Conservation (phyloP, 2,113 vertebrate genomes). For the Notarius quadriscutis region DNA sequence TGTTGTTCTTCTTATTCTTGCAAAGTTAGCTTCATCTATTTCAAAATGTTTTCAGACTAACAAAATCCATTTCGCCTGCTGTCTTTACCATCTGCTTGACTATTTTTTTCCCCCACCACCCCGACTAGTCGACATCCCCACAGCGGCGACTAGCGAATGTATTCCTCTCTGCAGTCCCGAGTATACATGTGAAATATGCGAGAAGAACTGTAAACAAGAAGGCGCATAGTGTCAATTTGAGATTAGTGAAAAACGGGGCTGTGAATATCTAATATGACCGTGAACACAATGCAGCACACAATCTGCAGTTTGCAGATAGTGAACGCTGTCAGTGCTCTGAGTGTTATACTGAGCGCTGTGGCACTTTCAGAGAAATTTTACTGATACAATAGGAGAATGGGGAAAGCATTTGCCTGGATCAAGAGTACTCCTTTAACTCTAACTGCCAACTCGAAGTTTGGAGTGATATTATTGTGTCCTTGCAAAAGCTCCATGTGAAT, state of each 20-base stretch:
- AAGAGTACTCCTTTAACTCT: slow-evolving; percentile 4
- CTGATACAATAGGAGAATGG: not conserved
- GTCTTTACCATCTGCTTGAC: not conserved
- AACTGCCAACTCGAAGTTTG: not conserved
- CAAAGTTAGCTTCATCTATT: too few species aligned
- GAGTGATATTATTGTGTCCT: slow-evolving; percentile 3
- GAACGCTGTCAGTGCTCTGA: not conserved
- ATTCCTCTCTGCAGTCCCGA: not conserved
- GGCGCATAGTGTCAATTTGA: slow-evolving; percentile 10
- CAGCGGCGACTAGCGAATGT: not conserved
- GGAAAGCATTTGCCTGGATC: slow-evolving; percentile 18
- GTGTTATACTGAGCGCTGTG: not conserved
- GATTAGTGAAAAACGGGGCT: not conserved
- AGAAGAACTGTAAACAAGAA: not conserved
- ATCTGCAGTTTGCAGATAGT: slow-evolving; percentile 12
- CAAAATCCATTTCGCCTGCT: not conserved
- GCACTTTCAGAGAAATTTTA: slow-evolving; percentile 1
- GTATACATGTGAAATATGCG: not conserved
- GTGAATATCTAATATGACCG: slow-evolving; percentile 23
- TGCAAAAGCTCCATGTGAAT: slow-evolving; percentile 24
- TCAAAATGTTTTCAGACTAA: not conserved
- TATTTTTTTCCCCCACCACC: not conserved
- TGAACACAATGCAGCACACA: slow-evolving; percentile 1
- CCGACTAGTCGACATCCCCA: not conserved
- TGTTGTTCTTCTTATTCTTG: too few species aligned